These are phyloP conservation scores for Hippocampus abdominalis DNA, from an alignment of 2,113 vertebrate genomes.

Conservation along the genomic window DNA sequence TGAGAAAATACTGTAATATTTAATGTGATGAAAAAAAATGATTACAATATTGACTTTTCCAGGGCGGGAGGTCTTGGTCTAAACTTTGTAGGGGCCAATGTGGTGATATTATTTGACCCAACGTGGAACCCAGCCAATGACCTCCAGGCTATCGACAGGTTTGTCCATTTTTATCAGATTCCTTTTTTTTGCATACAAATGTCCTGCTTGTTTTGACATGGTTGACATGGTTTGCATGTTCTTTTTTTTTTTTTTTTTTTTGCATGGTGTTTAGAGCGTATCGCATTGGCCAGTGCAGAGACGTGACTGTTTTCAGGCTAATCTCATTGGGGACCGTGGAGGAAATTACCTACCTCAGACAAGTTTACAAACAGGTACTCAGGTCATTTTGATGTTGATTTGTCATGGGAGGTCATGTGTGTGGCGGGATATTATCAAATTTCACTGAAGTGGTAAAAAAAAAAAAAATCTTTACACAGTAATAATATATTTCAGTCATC, in stretches of 20 bases:
- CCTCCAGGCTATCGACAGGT: conserved; percentile 96
- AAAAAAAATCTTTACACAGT: too few species aligned
- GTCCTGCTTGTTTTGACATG: neutral
- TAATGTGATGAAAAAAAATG: neutral
- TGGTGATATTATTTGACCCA: conserved; percentile 94
- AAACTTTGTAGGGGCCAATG: conserved; percentile 94
- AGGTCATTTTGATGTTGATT: neutral
- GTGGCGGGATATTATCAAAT: neutral
- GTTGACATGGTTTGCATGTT: neutral
- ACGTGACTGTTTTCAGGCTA: conserved; percentile 90
- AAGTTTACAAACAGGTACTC: conserved; percentile 93
- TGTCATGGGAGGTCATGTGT: neutral
- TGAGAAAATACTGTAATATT: too few species aligned
- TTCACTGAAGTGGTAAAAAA: neutral
- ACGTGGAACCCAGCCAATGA: conserved; percentile 98
- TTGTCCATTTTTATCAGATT: neutral
- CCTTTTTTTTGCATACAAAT: neutral
- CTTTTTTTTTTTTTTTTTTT: too few species aligned
- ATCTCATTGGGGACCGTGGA: conserved; percentile 95
- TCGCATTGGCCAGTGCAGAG: conserved; percentile 90
- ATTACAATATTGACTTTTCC: neutral
- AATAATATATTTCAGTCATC: too few species aligned
- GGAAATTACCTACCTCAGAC: conserved; percentile 92
- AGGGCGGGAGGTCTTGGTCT: conserved; percentile 96
- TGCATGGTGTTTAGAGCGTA: conserved; percentile 78